Conservation (phyloP, 2,113 vertebrate species). For the Pycnonotus jocosus region DNA sequence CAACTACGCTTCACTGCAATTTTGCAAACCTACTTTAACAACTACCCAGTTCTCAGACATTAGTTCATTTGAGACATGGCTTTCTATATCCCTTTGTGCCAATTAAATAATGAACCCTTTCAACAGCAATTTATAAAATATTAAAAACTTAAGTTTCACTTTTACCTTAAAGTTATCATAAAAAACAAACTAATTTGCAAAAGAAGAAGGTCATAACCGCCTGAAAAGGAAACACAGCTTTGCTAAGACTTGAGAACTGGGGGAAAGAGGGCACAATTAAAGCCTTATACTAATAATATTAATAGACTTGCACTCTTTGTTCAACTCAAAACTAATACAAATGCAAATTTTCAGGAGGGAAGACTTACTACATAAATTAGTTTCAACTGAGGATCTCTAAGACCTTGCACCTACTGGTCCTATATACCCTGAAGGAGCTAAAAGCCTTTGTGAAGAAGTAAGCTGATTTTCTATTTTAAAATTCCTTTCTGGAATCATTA, state of each 20-base stretch:
- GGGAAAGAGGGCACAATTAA: conserved; percentile 61
- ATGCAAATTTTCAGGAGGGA: conserved; percentile 63
- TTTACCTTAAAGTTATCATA: conserved; percentile 57
- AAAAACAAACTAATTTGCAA: conserved; percentile 65
- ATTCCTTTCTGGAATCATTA: conserved; percentile 51
- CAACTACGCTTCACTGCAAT: not conserved
- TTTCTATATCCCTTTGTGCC: not conserved
- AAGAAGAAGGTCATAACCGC: conserved; percentile 49
- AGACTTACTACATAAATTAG: conserved; percentile 62
- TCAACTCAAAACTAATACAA: conserved; percentile 66
- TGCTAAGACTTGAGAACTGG: conserved; percentile 44
- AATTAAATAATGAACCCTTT: conserved; percentile 61
- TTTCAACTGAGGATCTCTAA: conserved; percentile 58
- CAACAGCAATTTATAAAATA: conserved; percentile 53
- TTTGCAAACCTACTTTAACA: conserved; percentile 6
- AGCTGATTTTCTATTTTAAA: conserved; percentile 60
- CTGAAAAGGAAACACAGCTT: conserved; percentile 58
- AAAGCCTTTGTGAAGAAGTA: conserved; percentile 53
- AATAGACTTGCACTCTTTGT: conserved; percentile 66
- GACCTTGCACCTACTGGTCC: conserved; percentile 58
- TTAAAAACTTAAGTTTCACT: conserved; percentile 54
- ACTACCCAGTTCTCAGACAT: not conserved
- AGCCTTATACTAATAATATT: conserved; percentile 67
- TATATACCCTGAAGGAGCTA: conserved; percentile 56
- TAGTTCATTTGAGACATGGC: not conserved